Conservation (phyloP, 1,140 invertebrate genomes). For the Zaprionus gabonicus region DNA sequence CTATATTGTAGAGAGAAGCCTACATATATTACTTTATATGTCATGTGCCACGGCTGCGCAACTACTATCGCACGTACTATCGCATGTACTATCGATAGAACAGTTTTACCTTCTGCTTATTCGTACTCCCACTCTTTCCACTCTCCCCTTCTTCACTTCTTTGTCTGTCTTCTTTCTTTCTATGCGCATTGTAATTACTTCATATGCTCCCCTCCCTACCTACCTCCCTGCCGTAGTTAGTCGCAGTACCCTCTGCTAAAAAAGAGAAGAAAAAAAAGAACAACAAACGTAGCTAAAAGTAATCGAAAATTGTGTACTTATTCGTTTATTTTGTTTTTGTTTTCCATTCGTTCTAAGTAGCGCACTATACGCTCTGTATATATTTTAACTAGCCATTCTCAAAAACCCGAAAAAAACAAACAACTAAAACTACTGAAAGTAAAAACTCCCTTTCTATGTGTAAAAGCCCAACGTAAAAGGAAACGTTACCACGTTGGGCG, state of each 20-base stretch:
- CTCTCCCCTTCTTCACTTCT: not conserved
- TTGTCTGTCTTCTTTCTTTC: not conserved
- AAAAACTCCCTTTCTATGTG: not conserved
- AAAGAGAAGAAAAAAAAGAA: not conserved
- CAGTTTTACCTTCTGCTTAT: not conserved
- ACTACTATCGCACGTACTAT: constrained; percentile 4
- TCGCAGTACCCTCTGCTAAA: constrained; percentile 50
- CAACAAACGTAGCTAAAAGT: constrained; percentile 59
- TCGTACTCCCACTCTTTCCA: constrained; percentile 4
- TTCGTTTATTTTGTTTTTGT: constrained; percentile 63
- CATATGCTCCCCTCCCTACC: constrained; percentile 37
- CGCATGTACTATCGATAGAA: not conserved
- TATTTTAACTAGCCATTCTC: constrained; percentile 20
- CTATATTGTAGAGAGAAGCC: constrained; percentile 35
- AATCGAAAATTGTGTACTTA: constrained; percentile 77
- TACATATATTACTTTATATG: constrained; percentile 10
- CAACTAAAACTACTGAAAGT: not conserved
- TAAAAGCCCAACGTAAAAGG: not conserved
- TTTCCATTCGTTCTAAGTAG: constrained; percentile 56
- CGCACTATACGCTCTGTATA: constrained; percentile 49
- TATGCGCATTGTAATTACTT: constrained; percentile 74
- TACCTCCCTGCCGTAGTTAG: constrained; percentile 57
- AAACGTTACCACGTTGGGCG: constrained; percentile 5
- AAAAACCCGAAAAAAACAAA: not conserved
- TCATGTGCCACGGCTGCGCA: not conserved